These are phyloP conservation scores for Galleria mellonella DNA, from an alignment of 1,140 invertebrate genomes.

Conservation along the genomic window DNA sequence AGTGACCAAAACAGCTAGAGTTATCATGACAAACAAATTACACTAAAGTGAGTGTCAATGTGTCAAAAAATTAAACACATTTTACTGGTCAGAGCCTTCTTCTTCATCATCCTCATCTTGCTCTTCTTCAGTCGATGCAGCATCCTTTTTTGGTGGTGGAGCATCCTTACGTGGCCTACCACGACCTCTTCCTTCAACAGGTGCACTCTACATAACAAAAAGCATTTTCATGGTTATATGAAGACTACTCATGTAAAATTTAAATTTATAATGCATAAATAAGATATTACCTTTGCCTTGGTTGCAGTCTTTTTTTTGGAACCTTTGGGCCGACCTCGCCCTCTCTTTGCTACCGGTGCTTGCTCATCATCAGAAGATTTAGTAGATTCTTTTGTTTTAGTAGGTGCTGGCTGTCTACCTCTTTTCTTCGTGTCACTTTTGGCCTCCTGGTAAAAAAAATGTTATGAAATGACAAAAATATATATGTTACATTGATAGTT, in stretches of 20 bases:
- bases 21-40: constrained; percentile 68
- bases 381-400: constrained; percentile 65
- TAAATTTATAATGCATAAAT: background rate
- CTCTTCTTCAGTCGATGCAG: constrained; percentile 67
- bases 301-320: constrained; percentile 67
- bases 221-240: background rate
- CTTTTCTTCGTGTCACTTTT: constrained; percentile 67
- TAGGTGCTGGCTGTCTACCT: constrained; percentile 53
- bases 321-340: constrained; percentile 71
- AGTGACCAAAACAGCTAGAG: constrained; percentile 29
- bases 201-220: constrained; percentile 30
- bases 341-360: constrained; percentile 68
- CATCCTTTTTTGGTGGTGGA: constrained; percentile 65
- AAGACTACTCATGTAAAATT: background rate
- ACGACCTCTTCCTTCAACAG: constrained; percentile 61
- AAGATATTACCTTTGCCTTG: constrained; percentile 57
- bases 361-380: constrained; percentile 73
- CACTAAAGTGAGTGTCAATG: constrained; percentile 58
- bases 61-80: constrained; percentile 31
- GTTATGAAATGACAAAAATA: constrained; percentile 4
- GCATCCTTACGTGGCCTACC: constrained; percentile 69
- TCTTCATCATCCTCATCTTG: constrained; percentile 71
- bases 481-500: background rate
- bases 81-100: constrained; percentile 71
- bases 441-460: constrained; percentile 40